Base-by-base conservation (phyloP, 2,888 invertebrate genomes). In the Agrotis puta region DNA sequence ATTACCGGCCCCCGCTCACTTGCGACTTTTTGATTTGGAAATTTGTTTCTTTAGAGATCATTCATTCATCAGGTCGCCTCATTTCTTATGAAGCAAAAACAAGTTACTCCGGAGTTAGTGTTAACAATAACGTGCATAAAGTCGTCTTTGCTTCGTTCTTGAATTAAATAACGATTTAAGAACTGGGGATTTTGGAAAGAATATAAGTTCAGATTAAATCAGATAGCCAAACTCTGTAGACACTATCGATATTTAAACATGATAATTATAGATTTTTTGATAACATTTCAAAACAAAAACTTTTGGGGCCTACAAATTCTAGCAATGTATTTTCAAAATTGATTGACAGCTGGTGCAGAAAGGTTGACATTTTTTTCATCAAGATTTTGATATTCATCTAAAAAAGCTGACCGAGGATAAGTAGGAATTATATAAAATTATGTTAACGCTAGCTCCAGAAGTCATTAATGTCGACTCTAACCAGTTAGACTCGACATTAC, bases 1-100 rank as follows among this genome's bases (percentile, higher is more conserved):
- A 92, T 93, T 92, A 92, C 92, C 85, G 85, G 84, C 74, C 71
- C 79, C 54, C 80, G 79, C 72, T 88, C 88, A 82, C 84, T 82
- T 71, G 88, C 72, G 89, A 87, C 87, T 83, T 83, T 88, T 89
- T 87, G 87, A 86, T 88, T 87, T 82, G 68, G 69, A 85, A 82
- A 85, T 86, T 87, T 82, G 86, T 88, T 87, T 86, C 82, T 84
- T 84, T 79, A 79, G 81, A 82, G 79, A 83, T 83, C 77, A 82
- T 79, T 82, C 83, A 85, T 83, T 84, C 71, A 81, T 81, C 83
- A 81, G 64, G 45, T 56, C 45, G 67, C 67, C 68, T 73, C 64
- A 64, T 73, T 82, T 77, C 78, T 68, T 76, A 48, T 69, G 74
- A 78, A 75, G 77, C 61, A 77, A 78, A 61, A 77, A 78, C 65